These are phyloP conservation scores for Trichonephila inaurata DNA, from an alignment of 1,140 invertebrate species.

Conservation along the genomic window DNA sequence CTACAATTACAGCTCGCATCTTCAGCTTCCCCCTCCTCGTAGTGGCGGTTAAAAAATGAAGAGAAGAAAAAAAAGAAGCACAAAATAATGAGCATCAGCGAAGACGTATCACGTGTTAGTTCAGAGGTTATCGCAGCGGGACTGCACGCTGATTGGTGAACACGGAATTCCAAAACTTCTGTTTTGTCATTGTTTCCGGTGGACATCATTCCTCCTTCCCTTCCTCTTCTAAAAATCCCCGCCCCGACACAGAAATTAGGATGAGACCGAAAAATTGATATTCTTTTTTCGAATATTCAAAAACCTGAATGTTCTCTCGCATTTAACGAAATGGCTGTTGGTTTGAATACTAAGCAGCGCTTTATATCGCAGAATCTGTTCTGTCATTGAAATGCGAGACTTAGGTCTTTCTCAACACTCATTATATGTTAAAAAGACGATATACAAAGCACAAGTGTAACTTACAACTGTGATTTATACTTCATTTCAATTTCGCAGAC, in stretches of 20 bases:
- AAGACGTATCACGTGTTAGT: conserved; percentile 64
- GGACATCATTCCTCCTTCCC: background rate
- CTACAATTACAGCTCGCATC: conserved; percentile 19
- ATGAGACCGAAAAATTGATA: background rate
- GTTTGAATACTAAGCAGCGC: no score
- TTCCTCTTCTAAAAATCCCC: background rate
- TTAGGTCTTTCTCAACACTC: no score
- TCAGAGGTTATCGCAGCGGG: conserved; percentile 72
- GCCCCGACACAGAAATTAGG: background rate
- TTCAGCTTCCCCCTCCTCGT: background rate
- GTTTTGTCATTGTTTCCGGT: conserved; percentile 73
- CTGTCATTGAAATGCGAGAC: no score
- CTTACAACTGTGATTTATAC: no score
- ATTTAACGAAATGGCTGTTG: no score
- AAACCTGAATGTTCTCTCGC: background rate
- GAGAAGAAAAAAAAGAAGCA: background rate
- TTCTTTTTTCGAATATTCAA: background rate
- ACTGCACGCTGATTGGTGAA: conserved; percentile 59
- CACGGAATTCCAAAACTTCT: conserved; percentile 57
- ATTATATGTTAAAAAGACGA: no score
- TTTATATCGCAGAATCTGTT: no score
- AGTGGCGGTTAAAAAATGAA: background rate
- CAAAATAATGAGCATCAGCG: conserved; percentile 61
- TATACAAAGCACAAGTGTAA: no score
- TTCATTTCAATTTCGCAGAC: no score